Conservation (phyloP, 2,113 vertebrate species). For the Thunnus maccoyii region DNA sequence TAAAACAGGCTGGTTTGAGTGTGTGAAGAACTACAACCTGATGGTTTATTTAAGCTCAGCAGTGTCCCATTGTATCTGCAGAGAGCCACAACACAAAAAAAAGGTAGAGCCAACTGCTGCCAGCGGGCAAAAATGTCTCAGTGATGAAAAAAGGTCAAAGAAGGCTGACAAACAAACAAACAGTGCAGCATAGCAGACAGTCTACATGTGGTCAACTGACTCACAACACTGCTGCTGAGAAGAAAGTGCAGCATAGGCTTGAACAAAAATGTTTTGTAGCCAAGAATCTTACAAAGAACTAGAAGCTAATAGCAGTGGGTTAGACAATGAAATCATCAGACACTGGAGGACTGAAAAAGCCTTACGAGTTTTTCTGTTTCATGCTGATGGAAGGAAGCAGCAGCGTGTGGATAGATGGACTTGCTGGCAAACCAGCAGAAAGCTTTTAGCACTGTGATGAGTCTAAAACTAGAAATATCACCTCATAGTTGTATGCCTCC, state of each 20-base stretch:
- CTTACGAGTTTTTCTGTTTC: not conserved
- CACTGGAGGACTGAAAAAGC: constrained; percentile 3
- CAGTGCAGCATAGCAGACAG: constrained; percentile 16
- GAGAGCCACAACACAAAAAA: constrained; percentile 1
- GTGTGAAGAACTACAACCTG: constrained; percentile 18
- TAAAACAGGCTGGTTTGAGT: not conserved
- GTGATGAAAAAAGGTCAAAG: constrained; percentile 36
- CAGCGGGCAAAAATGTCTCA: not conserved
- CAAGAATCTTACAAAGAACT: not conserved
- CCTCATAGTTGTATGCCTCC: too few relatives aligned
- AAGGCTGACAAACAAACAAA: constrained; percentile 28
- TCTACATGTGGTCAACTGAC: constrained; percentile 17
- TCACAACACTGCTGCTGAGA: not conserved
- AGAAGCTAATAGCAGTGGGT: constrained; percentile 2
- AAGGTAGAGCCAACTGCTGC: constrained; percentile 22
- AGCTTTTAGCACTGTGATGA: too few relatives aligned
- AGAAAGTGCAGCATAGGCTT: not conserved
- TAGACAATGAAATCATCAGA: not conserved
- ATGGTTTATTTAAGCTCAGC: constrained; percentile 14
- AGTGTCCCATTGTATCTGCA: constrained; percentile 9
- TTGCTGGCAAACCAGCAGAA: too few relatives aligned
- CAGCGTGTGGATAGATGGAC: not conserved
- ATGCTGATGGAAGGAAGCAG: not conserved
- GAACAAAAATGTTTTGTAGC: not conserved
- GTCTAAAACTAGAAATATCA: too few relatives aligned